These are phyloP conservation scores for Neoniphon sammara DNA, from an alignment of 2,797 vertebrate genomes.

Conservation along the genomic window DNA sequence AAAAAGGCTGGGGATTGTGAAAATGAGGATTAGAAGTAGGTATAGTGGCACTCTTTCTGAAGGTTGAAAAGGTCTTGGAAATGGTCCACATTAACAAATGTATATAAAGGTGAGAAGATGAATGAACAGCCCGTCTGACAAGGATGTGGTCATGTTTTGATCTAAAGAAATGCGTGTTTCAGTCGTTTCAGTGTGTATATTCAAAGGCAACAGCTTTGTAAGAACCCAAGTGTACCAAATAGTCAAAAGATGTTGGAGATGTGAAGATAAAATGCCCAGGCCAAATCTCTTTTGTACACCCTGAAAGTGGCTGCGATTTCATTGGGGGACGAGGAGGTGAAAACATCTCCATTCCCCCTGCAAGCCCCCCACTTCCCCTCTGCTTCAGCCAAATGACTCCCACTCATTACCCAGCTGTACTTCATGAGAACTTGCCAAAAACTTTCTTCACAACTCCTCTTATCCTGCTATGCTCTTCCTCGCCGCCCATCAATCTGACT, in stretches of 20 bases:
- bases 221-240: background rate
- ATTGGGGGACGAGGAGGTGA: too few species aligned
- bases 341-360: background rate
- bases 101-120: background rate
- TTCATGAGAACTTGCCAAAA: constrained; percentile 25
- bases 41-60: constrained; percentile 15
- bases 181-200: background rate
- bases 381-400: constrained; percentile 4
- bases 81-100: constrained; percentile 33
- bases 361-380: constrained; percentile 10
- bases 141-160: constrained; percentile 1
- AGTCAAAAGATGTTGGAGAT: background rate
- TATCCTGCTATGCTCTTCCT: constrained; percentile 27
- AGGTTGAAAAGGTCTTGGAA: constrained; percentile 13
- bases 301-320: constrained; percentile 6
- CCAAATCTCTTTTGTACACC: constrained; percentile 24
- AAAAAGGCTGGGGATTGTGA: constrained; percentile 25
- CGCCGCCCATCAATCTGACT: constrained; percentile 31
- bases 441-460: constrained; percentile 16
- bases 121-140: constrained; percentile 18
- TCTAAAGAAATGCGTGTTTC: constrained; percentile 2
- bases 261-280: constrained; percentile 4
- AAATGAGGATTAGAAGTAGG: constrained; percentile 25
- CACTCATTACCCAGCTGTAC: constrained; percentile 24
- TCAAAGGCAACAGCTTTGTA: background rate